Evolutionary conservation across 2,888 invertebrate species (phyloP).

Genomic region (Punctoribates punctum): DNA sequence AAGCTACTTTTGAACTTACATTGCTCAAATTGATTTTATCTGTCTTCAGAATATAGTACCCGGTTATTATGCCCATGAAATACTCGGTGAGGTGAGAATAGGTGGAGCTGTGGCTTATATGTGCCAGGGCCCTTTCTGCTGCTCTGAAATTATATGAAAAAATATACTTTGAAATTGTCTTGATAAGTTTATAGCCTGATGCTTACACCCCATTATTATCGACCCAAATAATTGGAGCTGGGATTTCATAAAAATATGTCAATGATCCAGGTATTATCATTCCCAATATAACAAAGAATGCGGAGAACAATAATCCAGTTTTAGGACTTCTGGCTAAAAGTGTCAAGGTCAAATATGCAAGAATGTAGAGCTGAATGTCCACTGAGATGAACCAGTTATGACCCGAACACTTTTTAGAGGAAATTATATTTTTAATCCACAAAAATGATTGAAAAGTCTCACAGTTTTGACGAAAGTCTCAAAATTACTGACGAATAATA

Average conservation of each 20-base stretch:
- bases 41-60: neutral
- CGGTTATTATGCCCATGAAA: conserved; percentile 3
- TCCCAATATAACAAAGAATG: neutral
- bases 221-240: neutral
- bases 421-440: neutral
- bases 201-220: neutral
- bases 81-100: neutral
- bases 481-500: neutral
- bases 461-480: neutral
- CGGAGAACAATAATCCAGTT: neutral
- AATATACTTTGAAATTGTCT: no score
- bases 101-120: neutral
- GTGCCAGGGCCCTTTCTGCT: neutral
- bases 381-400: neutral
- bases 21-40: neutral
- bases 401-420: neutral
- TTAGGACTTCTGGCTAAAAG: neutral
- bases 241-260: neutral
- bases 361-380: neutral
- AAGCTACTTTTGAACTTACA: no score
- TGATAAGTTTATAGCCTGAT: no score
- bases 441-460: neutral
- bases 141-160: neutral
- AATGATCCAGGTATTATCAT: neutral
- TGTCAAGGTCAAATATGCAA: neutral